phyloP scores from a whole-genome alignment of 2,888 invertebrate genomes.

The Synergus itoensis region DNA sequence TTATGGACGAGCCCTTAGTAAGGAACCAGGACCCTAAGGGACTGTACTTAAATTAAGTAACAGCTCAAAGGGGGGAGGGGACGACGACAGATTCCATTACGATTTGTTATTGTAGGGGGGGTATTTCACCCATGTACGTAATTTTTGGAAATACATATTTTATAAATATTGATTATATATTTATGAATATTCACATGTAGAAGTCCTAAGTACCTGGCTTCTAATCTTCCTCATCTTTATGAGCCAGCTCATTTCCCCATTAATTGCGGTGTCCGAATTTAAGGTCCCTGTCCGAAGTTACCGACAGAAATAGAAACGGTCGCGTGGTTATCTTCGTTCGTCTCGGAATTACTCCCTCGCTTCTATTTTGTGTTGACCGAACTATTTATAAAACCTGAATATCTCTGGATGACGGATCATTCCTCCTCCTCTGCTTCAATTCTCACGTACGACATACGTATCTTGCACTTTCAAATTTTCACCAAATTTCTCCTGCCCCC shows the following conservation, averaged over 20 bases:
- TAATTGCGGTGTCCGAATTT: conserved; percentile 57
- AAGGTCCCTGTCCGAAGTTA: conserved; percentile 52
- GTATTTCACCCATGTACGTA: no score
- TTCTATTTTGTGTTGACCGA: conserved; percentile 72
- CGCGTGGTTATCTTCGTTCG: conserved; percentile 61
- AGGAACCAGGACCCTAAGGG: no score
- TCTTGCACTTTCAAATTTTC: not conserved
- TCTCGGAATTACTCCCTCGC: conserved; percentile 67
- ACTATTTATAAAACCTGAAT: conserved; percentile 70
- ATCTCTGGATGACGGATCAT: conserved; percentile 67
- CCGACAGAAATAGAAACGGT: conserved; percentile 44
- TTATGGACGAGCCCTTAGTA: no score
- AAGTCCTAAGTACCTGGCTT: not conserved
- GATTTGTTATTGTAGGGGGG: no score
- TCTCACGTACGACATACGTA: conserved; percentile 5
- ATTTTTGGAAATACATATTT: no score
- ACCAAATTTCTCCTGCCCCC: not conserved
- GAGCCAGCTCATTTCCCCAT: conserved; percentile 49
- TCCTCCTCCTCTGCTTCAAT: not conserved
- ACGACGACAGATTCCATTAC: no score
- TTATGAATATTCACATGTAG: no score
- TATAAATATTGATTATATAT: no score
- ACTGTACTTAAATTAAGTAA: no score
- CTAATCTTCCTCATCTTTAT: conserved; percentile 15
- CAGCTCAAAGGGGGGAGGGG: no score